These are phyloP conservation scores for Hyaena hyaena DNA, from an alignment of 2,113 vertebrate genomes.

Conservation along the genomic window DNA sequence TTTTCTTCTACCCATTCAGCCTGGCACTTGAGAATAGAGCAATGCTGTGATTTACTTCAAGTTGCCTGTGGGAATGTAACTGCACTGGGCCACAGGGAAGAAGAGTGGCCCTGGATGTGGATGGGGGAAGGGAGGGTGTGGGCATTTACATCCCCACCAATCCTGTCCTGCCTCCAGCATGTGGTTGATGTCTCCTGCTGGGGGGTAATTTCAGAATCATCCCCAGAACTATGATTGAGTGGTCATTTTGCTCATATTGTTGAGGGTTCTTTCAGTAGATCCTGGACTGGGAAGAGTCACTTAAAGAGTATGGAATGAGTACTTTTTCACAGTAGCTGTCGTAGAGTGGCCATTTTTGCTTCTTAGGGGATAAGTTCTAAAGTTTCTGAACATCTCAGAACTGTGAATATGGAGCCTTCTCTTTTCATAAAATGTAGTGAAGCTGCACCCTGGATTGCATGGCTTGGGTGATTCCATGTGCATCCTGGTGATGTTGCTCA, in stretches of 20 bases:
- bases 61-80: neutral
- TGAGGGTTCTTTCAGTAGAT: neutral
- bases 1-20: neutral
- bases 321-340: neutral
- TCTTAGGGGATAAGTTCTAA: neutral
- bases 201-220: neutral
- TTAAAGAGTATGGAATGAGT: neutral
- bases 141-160: neutral
- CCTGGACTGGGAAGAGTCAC: neutral
- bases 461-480: neutral
- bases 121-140: neutral
- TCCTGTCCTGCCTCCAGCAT: neutral
- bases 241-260: neutral
- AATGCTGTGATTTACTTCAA: neutral
- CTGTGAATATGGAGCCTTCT: neutral
- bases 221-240: neutral
- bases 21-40: neutral
- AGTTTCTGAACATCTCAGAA: neutral
- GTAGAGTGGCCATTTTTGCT: neutral
- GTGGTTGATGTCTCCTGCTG: neutral
- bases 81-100: neutral
- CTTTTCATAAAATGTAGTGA: neutral
- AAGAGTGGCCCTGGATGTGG: neutral
- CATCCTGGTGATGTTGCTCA: neutral
- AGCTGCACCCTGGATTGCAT: too few species aligned